phyloP scores from a whole-genome alignment of 2,797 vertebrate species.

The Centroberyx gerrardi region DNA sequence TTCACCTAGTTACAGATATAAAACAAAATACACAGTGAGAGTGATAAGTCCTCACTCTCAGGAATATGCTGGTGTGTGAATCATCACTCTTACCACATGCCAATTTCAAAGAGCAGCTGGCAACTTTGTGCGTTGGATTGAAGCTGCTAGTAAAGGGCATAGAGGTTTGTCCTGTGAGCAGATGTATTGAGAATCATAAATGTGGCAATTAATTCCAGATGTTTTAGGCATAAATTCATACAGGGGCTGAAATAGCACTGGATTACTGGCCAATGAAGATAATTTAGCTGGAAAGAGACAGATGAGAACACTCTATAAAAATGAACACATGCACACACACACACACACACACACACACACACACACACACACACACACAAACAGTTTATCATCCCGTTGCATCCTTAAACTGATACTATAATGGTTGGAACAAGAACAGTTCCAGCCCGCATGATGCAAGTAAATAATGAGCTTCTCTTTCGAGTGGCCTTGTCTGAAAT shows the following conservation, averaged over 20 bases:
- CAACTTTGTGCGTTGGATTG: background rate
- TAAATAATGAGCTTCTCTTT: slow-evolving; percentile 21
- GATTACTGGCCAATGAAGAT: slow-evolving; percentile 19
- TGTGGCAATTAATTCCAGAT: slow-evolving; percentile 12
- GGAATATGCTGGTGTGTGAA: slow-evolving; percentile 21
- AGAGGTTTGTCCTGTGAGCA: background rate
- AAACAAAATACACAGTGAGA: background rate
- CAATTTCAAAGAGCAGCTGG: background rate
- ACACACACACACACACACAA: slow-evolving; percentile 12
- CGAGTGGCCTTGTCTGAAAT: slow-evolving; percentile 14
- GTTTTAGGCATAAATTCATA: slow-evolving; percentile 6
- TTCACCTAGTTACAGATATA: background rate
- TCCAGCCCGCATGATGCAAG: background rate
- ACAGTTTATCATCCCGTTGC: background rate
- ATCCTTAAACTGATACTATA: slow-evolving; percentile 4
- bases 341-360: slow-evolving; percentile 2
- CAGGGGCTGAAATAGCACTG: background rate
- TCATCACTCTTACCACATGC: slow-evolving; percentile 4
- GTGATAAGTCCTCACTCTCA: background rate
- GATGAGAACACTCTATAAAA: slow-evolving; percentile 6
- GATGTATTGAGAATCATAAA: slow-evolving; percentile 1
- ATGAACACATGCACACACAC: background rate
- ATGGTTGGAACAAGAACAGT: background rate
- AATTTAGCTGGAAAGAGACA: slow-evolving; percentile 13
- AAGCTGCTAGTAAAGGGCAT: slow-evolving; percentile 6